These are phyloP conservation scores for Chrysolina haemoptera DNA, from an alignment of 2,888 invertebrate genomes.

Conservation along the genomic window DNA sequence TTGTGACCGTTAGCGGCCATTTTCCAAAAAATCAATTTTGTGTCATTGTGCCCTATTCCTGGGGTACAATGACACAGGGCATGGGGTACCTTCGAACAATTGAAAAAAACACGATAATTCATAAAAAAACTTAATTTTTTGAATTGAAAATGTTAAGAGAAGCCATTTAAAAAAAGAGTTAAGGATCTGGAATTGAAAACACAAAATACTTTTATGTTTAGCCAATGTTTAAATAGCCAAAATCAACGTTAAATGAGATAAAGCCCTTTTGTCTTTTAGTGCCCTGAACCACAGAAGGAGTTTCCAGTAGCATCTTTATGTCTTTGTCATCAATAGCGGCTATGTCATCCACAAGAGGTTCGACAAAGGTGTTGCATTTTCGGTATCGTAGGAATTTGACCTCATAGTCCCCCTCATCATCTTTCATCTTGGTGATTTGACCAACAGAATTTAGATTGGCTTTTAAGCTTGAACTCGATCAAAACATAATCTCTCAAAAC, in stretches of 20 bases:
- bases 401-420: constrained; percentile 11
- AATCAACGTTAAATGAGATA: neutral
- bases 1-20: neutral
- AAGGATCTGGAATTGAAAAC: neutral
- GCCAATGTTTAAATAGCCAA: neutral
- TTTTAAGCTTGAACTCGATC: constrained; percentile 22
- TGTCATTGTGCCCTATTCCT: neutral
- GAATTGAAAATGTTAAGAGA: neutral
- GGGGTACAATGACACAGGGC: constrained; percentile 1
- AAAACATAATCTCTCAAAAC: constrained; percentile 25
- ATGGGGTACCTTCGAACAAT: too few species aligned
- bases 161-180: neutral
- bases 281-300: too few species aligned
- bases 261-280: neutral
- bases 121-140: neutral
- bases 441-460: constrained; percentile 25
- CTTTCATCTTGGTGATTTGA: constrained; percentile 7
- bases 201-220: neutral
- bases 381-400: constrained; percentile 13
- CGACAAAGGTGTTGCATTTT: constrained; percentile 18
- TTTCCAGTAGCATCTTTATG: neutral
- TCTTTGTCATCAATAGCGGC: neutral
- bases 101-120: neutral
- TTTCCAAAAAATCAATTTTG: neutral
- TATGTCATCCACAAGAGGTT: constrained; percentile 20